phyloP scores from a whole-genome alignment of 2,113 vertebrate species.

The Myrmecobius fasciatus region DNA sequence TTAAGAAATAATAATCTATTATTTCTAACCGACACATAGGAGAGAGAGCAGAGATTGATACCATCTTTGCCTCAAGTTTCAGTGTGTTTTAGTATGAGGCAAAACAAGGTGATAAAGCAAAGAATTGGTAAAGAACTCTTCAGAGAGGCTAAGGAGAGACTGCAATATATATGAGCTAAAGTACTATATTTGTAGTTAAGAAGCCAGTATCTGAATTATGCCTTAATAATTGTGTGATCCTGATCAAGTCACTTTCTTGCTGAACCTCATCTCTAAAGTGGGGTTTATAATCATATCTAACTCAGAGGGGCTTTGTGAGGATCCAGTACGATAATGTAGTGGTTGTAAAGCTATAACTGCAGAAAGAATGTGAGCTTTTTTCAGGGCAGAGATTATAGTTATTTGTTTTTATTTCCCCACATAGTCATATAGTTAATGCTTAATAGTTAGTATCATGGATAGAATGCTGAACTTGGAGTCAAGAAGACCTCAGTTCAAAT shows the following conservation, averaged over 20 bases:
- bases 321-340: slow-evolving; percentile 9
- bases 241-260: neutral
- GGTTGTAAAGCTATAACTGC: neutral
- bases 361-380: neutral
- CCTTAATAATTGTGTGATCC: neutral
- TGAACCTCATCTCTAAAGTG: neutral
- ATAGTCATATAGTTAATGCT: neutral
- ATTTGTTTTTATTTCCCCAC: neutral
- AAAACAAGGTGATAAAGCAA: slow-evolving; percentile 7
- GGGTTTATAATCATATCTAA: neutral
- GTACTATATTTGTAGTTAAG: neutral
- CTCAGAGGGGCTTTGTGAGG: neutral
- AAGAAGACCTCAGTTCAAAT: neutral
- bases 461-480: neutral
- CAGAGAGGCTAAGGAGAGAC: neutral
- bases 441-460: neutral
- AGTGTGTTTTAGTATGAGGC: neutral
- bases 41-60: neutral
- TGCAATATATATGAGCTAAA: neutral
- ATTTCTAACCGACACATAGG: slow-evolving; percentile 32
- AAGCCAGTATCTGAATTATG: neutral
- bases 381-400: neutral
- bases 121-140: neutral
- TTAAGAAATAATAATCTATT: slow-evolving; percentile 14
- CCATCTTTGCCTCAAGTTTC: neutral